A percentile compares a stretch with the other conserved stretches of the same genome.
Conservation (phyloP, 2,113 vertebrate species). For the Alexandromys fortis region DNA sequence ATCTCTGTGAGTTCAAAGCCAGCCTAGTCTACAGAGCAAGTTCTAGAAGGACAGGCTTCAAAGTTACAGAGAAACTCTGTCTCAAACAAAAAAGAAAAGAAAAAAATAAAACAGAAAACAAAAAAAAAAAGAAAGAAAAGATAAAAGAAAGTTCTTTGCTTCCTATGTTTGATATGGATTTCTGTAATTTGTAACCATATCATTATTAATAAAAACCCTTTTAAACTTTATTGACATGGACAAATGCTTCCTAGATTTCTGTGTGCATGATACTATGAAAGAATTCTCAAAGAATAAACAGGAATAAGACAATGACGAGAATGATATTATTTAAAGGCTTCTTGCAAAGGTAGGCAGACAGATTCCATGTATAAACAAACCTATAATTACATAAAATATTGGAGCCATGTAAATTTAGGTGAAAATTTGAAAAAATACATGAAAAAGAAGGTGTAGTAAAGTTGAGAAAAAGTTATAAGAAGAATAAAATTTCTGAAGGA, state of each 20-base stretch:
- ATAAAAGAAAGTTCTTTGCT: not conserved
- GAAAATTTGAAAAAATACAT: not conserved
- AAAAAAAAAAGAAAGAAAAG: no score
- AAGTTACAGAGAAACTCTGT: no score
- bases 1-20: no score
- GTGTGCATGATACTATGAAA: not conserved
- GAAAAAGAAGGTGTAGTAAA: not conserved
- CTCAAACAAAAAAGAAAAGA: no score
- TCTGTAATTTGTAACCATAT: not conserved
- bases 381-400: not conserved
- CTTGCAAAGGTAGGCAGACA: not conserved
- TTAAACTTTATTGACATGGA: not conserved
- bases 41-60: no score
- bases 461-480: not conserved
- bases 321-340: not conserved
- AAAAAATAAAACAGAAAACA: no score
- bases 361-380: not conserved
- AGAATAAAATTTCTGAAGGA: not conserved
- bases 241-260: constrained; percentile 8
- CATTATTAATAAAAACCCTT: not conserved
- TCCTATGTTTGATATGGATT: not conserved
- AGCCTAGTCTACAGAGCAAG: no score
- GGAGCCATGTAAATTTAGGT: not conserved
- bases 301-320: not conserved
- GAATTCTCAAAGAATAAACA: not conserved